Conservation (phyloP, 1,140 invertebrate species). For the Acromyrmex echinatior region DNA sequence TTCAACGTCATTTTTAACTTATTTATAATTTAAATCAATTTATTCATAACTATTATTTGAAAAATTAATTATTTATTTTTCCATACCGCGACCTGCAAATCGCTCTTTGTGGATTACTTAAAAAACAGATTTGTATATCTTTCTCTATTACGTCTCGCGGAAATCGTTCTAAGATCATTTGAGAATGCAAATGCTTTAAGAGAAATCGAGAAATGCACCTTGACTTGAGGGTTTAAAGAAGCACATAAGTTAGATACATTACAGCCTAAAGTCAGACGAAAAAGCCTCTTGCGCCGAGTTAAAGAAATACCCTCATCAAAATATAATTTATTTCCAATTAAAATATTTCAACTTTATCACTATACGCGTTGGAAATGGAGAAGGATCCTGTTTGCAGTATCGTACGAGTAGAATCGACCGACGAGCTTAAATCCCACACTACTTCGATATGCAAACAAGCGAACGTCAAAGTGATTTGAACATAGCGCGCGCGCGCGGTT, state of each 20-base stretch:
- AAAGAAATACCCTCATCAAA: background rate
- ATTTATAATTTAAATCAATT: background rate
- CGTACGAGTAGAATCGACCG: no score
- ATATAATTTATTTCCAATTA: slow-evolving; percentile 3
- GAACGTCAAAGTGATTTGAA: slow-evolving; percentile 16
- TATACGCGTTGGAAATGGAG: background rate
- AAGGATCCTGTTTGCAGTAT: background rate
- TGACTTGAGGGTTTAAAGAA: background rate
- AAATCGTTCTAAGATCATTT: background rate
- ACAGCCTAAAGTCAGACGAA: background rate
- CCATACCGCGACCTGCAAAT: background rate
- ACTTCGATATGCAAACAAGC: slow-evolving; percentile 19
- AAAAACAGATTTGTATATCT: background rate
- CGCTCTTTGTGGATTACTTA: background rate
- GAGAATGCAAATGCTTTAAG: background rate
- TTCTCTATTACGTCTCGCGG: background rate
- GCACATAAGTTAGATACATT: background rate
- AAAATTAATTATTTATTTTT: background rate
- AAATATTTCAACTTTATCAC: slow-evolving; percentile 2
- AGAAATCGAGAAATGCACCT: background rate
- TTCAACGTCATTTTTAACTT: background rate
- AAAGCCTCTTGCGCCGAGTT: background rate
- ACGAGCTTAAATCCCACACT: background rate
- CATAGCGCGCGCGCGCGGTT: no score
- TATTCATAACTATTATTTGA: background rate